Conservation (phyloP, 2,113 vertebrate genomes). For the Puffinus mauretanicus region DNA sequence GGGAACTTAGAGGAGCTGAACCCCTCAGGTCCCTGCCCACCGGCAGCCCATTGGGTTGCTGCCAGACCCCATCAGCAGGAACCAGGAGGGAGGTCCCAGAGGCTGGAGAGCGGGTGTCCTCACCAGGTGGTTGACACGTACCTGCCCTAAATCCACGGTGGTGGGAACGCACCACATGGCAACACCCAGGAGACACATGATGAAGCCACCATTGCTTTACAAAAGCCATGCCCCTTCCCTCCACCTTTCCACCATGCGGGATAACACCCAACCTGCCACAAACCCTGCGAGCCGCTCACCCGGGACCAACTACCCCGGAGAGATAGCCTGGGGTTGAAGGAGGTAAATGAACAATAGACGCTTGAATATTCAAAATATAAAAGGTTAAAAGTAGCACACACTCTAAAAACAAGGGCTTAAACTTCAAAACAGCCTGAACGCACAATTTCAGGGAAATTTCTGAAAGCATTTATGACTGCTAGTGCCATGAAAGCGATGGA, state of each 20-base stretch:
- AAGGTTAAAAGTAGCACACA: background rate
- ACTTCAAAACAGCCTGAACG: background rate
- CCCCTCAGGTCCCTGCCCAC: background rate
- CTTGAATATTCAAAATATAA: background rate
- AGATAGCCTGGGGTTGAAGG: rapidly evolving
- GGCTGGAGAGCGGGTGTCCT: background rate
- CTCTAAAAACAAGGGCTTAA: background rate
- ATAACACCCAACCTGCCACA: background rate
- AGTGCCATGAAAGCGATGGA: background rate
- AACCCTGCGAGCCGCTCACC: background rate
- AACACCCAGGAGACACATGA: background rate
- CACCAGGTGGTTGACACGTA: rapidly evolving
- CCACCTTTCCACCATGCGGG: background rate
- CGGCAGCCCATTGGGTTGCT: background rate
- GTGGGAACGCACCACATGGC: background rate
- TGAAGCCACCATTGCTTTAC: background rate
- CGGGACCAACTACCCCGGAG: rapidly evolving
- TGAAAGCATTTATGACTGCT: background rate
- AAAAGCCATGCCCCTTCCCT: background rate
- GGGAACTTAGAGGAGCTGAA: background rate
- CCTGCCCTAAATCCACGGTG: background rate
- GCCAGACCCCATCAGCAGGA: background rate
- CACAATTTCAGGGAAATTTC: constrained; percentile 29
- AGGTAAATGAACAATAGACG: background rate
- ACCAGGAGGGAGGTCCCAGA: background rate